Evolutionary conservation across 2,888 invertebrate species (phyloP), one percentile per base, ranked within the genome.

Genomic region (Empis stercorea): DNA sequence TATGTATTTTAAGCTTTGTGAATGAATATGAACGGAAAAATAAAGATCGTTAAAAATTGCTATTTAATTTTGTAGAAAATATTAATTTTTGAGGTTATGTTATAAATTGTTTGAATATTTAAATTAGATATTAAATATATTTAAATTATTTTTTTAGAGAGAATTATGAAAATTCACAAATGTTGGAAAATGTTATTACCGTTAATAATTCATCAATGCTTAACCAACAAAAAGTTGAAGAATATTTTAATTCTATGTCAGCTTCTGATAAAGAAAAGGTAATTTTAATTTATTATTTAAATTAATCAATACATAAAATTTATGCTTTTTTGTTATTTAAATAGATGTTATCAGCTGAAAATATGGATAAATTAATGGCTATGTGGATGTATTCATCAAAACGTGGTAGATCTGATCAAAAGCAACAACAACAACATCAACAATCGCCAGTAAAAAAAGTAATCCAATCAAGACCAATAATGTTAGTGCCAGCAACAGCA

Each of bases 241-340:
- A 67, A 47, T 67, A 66, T 45, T 63, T 67, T 13, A 69, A 65
- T 48, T 60, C 64, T 1, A 61, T 66, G 61, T 62, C 66, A 3
- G 57, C 55, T 32, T 46, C 53, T 10, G 60, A 58, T 47, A 60
- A 52, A 36, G 64, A 63, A 42, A 64, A 63, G 54, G 67, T 66
- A 49, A 48, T 14, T 30, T n/a, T n/a, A 30, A 36, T 43, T 34
- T 14, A 14, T 16, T 34, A 43, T 34, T 34, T n/a, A 4, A 51
- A n/a, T n/a, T n/a, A n/a, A n/a, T n/a, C n/a, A n/a, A n/a, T n/a
- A n/a, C n/a, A n/a, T n/a, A n/a, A n/a, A n/a, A n/a, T n/a, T n/a
- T n/a, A n/a, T n/a, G n/a, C n/a, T 44, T 10, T 39, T 45, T 23
- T 32, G 30, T 27, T 27, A 27, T 27, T 27, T 27, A 9, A 27